A percentile compares a stretch with the other conserved stretches of the same genome.
Evolutionary conservation across 2,888 invertebrate species (phyloP).

Genomic region (Steinernema carpocapsae): DNA sequence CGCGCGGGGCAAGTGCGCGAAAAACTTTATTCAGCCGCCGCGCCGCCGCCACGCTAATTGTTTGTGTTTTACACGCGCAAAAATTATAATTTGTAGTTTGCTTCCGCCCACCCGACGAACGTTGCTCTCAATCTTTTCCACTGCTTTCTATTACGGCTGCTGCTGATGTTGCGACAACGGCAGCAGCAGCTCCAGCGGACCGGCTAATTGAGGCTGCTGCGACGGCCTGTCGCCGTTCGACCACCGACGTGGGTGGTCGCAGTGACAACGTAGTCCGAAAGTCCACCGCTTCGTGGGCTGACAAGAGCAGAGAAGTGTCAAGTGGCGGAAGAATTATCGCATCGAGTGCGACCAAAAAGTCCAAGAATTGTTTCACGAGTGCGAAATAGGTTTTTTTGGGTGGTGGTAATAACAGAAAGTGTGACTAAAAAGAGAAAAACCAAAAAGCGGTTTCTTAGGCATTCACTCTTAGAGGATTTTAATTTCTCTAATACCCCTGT

Average conservation of each 20-base stretch:
- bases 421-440: not conserved
- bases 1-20: not conserved
- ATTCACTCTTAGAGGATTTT: not conserved
- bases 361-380: not conserved
- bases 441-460: not conserved
- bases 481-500: not conserved
- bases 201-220: conserved; percentile 30
- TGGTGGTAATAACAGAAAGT: not conserved
- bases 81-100: conserved; percentile 35
- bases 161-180: not conserved
- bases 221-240: conserved; percentile 3
- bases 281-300: not conserved
- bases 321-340: conserved; percentile 17
- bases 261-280: not conserved
- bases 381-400: not conserved
- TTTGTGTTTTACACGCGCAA: not conserved
- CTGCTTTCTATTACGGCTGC: no score
- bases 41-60: not conserved
- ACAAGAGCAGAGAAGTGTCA: conserved; percentile 32
- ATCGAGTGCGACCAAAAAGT: not conserved
- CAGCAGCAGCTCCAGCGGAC: conserved; percentile 17
- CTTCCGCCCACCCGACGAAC: conserved; percentile 25
- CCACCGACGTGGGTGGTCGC: conserved; percentile 27
- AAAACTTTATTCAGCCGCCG: not conserved
- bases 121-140: not conserved